Evolutionary conservation across 2,113 vertebrate genomes (phyloP), one percentile per base, ranked within the genome.

Genomic region (Brachypodius melanocephalos): DNA sequence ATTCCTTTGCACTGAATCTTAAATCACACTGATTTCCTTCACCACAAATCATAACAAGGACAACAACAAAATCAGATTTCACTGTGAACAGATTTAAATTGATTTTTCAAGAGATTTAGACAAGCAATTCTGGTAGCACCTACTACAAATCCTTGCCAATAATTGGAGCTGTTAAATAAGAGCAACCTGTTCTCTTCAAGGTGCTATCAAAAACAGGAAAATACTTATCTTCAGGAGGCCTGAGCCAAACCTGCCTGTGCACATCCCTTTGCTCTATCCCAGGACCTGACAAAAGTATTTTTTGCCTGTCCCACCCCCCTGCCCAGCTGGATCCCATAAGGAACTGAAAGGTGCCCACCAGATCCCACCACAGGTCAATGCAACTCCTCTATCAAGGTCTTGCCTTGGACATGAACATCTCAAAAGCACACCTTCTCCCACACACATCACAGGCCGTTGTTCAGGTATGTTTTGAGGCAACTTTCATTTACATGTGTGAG

Each of bases 251-350:
- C 52, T 3, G 1, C 25, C 8, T 20, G 7, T 8, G 36, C 2
- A 1, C 0, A 2, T n/a, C 9, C 57, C 45, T 55, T 26, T 2
- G 1, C n/a, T 32, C 57, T 34, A n/a, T 1, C 1, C 22, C 57
- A 49, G 65, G 17, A 77, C 26, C 40, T 2, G 1, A 19, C 4
- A 10, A 10, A 26, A n/a, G 24, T 5, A 9, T 6, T 52, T 18
- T 10, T 38, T 34, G 48, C 40, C 63, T 20, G 29, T 57, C 42
- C 32, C 71, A 32, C 5, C 14, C 12, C 20, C 9, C 17, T 4
- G 1, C 31, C 8, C 57, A 67, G 48, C 22, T 25, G 46, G 40
- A 43, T 13, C 16, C 55, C 11, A 0, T 6, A 2, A 29, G 8
- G 34, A 66, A 36, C 17, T 4, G 1, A 45, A 54, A 6, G 7